A percentile compares a stretch with the other conserved stretches of the same genome.
These are phyloP conservation scores for Podocnemis expansa DNA, from an alignment of 2,113 vertebrate species.

Conservation along the genomic window DNA sequence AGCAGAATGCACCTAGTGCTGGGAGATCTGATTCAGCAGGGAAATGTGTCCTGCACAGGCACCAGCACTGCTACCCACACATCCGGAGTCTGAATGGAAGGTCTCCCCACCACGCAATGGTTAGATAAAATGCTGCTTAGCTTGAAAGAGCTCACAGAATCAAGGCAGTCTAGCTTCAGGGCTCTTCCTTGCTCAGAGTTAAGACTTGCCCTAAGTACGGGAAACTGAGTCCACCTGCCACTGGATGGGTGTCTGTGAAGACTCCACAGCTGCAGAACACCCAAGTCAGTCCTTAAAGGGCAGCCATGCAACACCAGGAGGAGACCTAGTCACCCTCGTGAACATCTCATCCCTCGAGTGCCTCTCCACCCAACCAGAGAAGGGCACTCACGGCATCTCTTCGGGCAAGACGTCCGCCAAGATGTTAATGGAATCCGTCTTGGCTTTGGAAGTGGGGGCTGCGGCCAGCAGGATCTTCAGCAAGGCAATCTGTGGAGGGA, in stretches of 20 bases:
- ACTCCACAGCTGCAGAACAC: background rate
- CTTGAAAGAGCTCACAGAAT: too few relatives aligned
- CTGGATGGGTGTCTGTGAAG: background rate
- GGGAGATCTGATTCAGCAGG: background rate
- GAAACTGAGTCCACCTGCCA: background rate
- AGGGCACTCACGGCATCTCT: slow-evolving; percentile 95
- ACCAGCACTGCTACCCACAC: background rate
- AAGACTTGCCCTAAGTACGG: background rate
- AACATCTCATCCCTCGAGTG: background rate
- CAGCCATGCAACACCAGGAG: background rate
- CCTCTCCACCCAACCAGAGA: background rate
- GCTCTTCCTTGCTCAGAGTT: background rate
- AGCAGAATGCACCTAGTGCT: background rate
- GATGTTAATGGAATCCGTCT: slow-evolving; percentile 99
- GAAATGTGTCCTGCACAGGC: background rate
- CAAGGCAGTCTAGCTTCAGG: background rate
- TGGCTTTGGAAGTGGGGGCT: slow-evolving; percentile 98
- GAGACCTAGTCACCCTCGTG: background rate
- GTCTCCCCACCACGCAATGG: background rate
- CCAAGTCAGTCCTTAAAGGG: background rate
- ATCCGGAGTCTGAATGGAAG: background rate
- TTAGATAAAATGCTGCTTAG: too few relatives aligned
- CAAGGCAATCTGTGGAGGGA: slow-evolving; percentile 87
- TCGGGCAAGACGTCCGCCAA: slow-evolving; percentile 95
- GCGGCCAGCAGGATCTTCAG: slow-evolving; percentile 97